Percentiles rank a stretch among this genome's conserved stretches.
phyloP scores from a whole-genome alignment of 2,113 vertebrate species.

The Monopterus albus region DNA sequence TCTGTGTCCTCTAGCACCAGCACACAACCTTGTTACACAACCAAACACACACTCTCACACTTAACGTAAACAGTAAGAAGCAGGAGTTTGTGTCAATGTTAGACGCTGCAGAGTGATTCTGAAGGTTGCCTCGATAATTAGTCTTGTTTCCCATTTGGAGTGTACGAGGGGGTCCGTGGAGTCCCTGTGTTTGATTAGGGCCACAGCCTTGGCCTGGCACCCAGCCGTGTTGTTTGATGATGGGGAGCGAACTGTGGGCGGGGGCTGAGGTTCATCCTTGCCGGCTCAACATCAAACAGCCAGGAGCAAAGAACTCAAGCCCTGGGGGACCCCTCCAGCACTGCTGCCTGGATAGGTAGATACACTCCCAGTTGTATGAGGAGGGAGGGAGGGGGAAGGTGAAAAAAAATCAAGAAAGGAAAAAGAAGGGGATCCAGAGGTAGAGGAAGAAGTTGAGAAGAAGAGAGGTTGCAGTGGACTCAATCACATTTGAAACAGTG shows the following conservation, averaged over 20 bases:
- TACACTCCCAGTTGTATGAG: constrained; percentile 52
- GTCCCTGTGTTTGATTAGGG: constrained; percentile 73
- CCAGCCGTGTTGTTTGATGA: constrained; percentile 76
- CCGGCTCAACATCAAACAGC: constrained; percentile 78
- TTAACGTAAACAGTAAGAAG: constrained; percentile 44
- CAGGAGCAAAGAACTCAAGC: constrained; percentile 70
- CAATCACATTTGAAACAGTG: constrained; percentile 1
- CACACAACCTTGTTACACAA: constrained; percentile 13
- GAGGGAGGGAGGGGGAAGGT: neutral
- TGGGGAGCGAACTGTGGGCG: constrained; percentile 62
- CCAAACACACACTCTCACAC: constrained; percentile 10
- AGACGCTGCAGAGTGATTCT: constrained; percentile 56
- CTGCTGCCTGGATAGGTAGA: constrained; percentile 66
- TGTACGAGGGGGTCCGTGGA: constrained; percentile 44
- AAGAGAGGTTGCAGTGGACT: neutral
- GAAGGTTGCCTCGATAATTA: constrained; percentile 74
- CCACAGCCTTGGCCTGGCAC: constrained; percentile 74
- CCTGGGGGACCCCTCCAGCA: constrained; percentile 71
- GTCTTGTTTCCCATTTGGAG: constrained; percentile 62
- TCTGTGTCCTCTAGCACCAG: constrained; percentile 15
- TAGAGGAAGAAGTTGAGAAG: neutral
- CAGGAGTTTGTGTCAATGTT: constrained; percentile 56
- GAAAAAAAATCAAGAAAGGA: neutral
- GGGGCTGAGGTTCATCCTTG: constrained; percentile 69
- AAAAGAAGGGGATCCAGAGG: neutral